Evolutionary conservation across 1,140 invertebrate genomes (phyloP), one percentile per base, ranked within the genome.

Genomic region (Drepana arcuata): DNA sequence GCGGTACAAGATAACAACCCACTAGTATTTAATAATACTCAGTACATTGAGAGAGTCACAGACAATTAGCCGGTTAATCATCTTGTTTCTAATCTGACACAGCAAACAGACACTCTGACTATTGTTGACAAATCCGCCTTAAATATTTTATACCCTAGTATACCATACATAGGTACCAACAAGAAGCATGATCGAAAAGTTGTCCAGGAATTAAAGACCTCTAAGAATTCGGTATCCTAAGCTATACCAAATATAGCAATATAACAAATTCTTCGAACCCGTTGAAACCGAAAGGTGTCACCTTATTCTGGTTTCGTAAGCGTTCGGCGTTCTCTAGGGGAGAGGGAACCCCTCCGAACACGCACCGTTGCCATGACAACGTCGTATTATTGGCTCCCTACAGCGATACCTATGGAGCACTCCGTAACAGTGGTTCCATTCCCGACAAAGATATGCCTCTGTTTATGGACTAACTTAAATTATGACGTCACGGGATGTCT

Each of bases 311-410:
- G 72, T 73, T 66, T 48, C 52, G 53, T 44, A 55, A 63, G 60
- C 61, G 61, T 58, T 69, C 60, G 54, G 44, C 54, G 53, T 53
- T 68, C 61, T 55, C 64, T 71, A 37, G 35, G 51, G 61, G 18
- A 54, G 59, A 63, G 50, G 50, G 57, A 55, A 51, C 73, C 75
- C 69, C 71, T 64, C 61, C 48, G 44, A 45, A 54, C 43, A 44
- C 50, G 56, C 55, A 48, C 41, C 42, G 75, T 80, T 61, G 53
- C 57, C 60, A 78, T 78, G 64, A 44, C 52, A 61, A 81, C 77
- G 39, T 62, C 65, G 60, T 80, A 67, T 69, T 75, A 74, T 75
- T 73, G 65, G 67, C 77, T 71, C 77, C 71, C 71, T 58, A 62
- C 60, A 54, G 64, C 60, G 59, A 50, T 65, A 13, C 35, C 46